phyloP scores from a whole-genome alignment of 2,797 vertebrate species.

The Halcyon badia region DNA sequence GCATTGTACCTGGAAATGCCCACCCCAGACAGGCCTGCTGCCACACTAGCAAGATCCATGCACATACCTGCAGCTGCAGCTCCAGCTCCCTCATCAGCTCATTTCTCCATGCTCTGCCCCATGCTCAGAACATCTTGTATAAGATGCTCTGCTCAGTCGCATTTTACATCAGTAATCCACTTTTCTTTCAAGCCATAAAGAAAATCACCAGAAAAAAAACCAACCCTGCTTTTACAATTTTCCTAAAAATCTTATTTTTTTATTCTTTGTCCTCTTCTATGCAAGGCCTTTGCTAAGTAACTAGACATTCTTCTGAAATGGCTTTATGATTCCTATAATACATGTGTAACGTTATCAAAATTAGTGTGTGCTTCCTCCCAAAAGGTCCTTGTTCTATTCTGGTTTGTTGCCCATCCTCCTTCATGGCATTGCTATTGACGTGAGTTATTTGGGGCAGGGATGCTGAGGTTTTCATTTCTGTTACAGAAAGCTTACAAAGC shows the following conservation, averaged over 20 bases:
- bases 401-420: background rate
- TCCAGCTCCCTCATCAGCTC: background rate
- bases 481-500: background rate
- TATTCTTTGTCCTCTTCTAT: background rate
- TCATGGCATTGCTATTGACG: background rate
- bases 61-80: background rate
- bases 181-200: background rate
- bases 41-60: background rate
- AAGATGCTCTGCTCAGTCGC: background rate
- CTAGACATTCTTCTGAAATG: background rate
- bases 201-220: background rate
- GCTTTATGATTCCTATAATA: background rate
- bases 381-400: slow-evolving; percentile 3
- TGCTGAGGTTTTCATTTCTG: background rate
- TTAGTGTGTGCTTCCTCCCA: background rate
- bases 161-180: background rate
- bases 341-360: background rate
- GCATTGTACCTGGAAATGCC: background rate
- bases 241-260: background rate
- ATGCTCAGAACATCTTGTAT: background rate
- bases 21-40: background rate
- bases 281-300: background rate
- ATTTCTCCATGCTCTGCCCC: background rate
- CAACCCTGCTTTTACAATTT: background rate
- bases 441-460: slow-evolving; percentile 32